Evolutionary conservation across 2,113 vertebrate genomes (phyloP).

Genomic region (Charadrius vociferus): DNA sequence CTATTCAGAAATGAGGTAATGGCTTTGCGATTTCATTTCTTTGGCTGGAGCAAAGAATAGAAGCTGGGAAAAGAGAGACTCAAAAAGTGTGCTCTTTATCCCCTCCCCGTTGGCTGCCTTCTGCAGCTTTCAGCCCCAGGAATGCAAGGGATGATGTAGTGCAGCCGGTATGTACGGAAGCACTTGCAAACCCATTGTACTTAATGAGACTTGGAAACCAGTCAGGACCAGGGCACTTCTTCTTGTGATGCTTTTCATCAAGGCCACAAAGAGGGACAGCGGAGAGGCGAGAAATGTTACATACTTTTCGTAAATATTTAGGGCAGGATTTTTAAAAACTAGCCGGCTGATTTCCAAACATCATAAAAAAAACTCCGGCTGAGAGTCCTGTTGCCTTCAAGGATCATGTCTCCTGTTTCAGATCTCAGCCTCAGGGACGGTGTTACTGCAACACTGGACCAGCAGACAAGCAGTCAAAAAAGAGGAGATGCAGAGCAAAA

Average conservation of each 20-base stretch:
- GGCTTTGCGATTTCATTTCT: constrained; percentile 43
- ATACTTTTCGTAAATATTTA: constrained; percentile 50
- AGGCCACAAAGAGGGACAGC: constrained; percentile 12
- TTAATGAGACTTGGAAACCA: constrained; percentile 66
- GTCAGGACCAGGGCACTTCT: constrained; percentile 35
- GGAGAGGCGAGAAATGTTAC: constrained; percentile 29
- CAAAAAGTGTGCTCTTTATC: constrained; percentile 30
- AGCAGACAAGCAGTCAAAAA: background rate
- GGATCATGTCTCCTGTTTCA: background rate
- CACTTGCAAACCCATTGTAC: constrained; percentile 48
- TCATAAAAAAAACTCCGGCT: background rate
- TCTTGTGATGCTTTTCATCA: constrained; percentile 39
- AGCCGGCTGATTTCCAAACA: constrained; percentile 15
- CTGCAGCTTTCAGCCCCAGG: constrained; percentile 57
- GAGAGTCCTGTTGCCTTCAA: background rate
- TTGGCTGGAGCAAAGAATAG: constrained; percentile 36
- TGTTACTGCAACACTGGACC: fast-evolving
- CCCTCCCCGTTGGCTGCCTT: constrained; percentile 24
- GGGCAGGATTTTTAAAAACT: constrained; percentile 26
- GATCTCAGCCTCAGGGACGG: background rate
- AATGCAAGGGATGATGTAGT: constrained; percentile 62
- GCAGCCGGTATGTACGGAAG: constrained; percentile 40
- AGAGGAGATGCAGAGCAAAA: background rate
- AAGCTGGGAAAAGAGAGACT: constrained; percentile 48
- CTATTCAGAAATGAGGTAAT: constrained; percentile 49